A percentile compares a stretch with the other conserved stretches of the same genome.
Evolutionary conservation across 2,888 invertebrate species (phyloP).

Genomic region (Ectropis crepuscularia): DNA sequence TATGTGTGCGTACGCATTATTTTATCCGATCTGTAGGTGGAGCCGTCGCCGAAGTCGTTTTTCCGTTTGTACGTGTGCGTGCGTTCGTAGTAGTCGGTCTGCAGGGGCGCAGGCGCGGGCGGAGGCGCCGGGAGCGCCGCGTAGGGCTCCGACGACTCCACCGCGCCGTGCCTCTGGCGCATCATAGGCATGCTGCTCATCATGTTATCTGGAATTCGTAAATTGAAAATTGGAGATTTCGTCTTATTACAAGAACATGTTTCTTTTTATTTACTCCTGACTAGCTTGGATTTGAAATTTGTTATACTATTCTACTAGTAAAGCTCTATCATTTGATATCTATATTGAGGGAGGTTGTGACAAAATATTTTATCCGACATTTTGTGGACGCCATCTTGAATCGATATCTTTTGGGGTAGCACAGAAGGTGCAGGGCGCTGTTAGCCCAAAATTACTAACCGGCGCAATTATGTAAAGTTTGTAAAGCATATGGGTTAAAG

Average conservation of each 20-base stretch:
- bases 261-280: too few relatives aligned
- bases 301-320: too few relatives aligned
- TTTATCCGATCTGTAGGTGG: conserved; percentile 72
- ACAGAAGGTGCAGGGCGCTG: too few relatives aligned
- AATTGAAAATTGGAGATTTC: not conserved
- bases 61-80: conserved; percentile 71
- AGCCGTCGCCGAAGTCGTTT: conserved; percentile 72
- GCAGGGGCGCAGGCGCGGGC: conserved; percentile 64
- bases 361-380: too few relatives aligned
- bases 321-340: too few relatives aligned
- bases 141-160: conserved; percentile 75
- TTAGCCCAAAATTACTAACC: too few relatives aligned
- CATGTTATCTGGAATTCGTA: conserved; percentile 61
- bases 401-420: too few relatives aligned
- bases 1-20: conserved; percentile 72
- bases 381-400: too few relatives aligned
- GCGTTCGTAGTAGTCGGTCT: conserved; percentile 72
- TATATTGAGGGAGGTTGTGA: too few relatives aligned
- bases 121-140: conserved; percentile 61
- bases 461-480: too few relatives aligned
- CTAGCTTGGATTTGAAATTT: too few relatives aligned
- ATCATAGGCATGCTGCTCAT: conserved; percentile 70
- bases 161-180: conserved; percentile 68
- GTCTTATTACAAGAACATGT: not conserved
- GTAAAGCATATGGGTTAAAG: too few relatives aligned